Percentiles rank a stretch among this genome's conserved stretches.
Evolutionary conservation across 1,140 invertebrate genomes (phyloP).

Genomic region (Lasaia peninsularis): DNA sequence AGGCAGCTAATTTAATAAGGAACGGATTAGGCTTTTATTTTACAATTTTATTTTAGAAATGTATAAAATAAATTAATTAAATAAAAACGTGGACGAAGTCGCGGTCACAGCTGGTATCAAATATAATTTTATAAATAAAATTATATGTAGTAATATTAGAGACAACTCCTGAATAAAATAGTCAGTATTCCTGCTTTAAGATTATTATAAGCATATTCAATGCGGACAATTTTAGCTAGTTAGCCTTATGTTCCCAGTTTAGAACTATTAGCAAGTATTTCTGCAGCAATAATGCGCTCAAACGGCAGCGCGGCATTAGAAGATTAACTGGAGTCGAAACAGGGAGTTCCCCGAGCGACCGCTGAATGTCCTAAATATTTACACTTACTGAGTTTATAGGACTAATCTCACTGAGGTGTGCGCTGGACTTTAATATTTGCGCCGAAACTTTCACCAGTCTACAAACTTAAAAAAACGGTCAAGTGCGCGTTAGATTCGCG

Average conservation of each 20-base stretch:
- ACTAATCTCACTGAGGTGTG: not conserved
- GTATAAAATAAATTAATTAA: no score
- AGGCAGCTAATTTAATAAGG: no score
- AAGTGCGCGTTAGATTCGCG: no score
- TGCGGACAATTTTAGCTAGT: not conserved
- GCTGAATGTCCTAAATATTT: conserved; percentile 24
- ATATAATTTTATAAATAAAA: no score
- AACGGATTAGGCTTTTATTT: no score
- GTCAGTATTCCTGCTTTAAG: no score
- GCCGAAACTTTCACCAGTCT: not conserved
- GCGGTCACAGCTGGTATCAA: no score
- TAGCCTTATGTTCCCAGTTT: conserved; percentile 17
- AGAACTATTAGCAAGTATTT: conserved; percentile 21
- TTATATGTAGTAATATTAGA: no score
- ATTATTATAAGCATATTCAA: not conserved
- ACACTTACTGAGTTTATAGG: not conserved
- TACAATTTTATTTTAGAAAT: no score
- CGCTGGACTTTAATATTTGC: not conserved
- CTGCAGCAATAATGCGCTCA: conserved; percentile 26
- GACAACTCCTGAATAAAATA: no score
- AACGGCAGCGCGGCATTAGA: conserved; percentile 27
- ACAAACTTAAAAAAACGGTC: no score
- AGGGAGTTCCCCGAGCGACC: conserved; percentile 22
- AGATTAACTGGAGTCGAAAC: conserved; percentile 33
- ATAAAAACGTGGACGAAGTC: no score